phyloP scores from a whole-genome alignment of 2,797 vertebrate genomes.

The Cygnus olor region DNA sequence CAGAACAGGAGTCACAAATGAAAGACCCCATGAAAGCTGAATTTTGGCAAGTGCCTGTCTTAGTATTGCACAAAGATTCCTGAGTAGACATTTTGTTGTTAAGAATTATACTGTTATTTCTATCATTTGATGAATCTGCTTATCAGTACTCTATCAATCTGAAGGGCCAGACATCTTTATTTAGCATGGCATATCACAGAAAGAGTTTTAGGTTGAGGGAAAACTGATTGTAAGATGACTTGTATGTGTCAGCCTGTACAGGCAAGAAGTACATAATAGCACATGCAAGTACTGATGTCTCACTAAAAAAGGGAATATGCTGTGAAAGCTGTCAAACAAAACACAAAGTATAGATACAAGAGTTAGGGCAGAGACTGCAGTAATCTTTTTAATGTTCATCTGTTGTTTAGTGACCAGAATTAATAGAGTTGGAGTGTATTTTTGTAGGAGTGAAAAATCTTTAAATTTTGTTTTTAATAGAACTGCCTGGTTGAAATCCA shows the following conservation, averaged over 20 bases:
- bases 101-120: not conserved
- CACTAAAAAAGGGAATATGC: not conserved
- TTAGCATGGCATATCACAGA: not conserved
- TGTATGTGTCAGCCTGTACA: not conserved
- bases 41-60: not conserved
- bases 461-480: conserved; percentile 73
- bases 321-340: not conserved
- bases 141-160: not conserved
- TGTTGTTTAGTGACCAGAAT: not conserved
- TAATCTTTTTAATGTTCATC: not conserved
- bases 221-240: not conserved
- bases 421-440: not conserved
- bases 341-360: not conserved
- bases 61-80: not conserved
- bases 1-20: not conserved
- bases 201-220: not conserved
- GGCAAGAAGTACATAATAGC: not conserved
- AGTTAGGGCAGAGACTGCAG: not conserved
- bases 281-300: not conserved
- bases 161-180: not conserved
- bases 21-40: not conserved
- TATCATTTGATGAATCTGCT: not conserved
- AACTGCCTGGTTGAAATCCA: conserved; percentile 87
- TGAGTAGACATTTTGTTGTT: not conserved
- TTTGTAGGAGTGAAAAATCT: not conserved